Evolutionary conservation across 64 coral and sea anemone genomes (phyloP).

Genomic region (Stichodactyla mertensii): DNA sequence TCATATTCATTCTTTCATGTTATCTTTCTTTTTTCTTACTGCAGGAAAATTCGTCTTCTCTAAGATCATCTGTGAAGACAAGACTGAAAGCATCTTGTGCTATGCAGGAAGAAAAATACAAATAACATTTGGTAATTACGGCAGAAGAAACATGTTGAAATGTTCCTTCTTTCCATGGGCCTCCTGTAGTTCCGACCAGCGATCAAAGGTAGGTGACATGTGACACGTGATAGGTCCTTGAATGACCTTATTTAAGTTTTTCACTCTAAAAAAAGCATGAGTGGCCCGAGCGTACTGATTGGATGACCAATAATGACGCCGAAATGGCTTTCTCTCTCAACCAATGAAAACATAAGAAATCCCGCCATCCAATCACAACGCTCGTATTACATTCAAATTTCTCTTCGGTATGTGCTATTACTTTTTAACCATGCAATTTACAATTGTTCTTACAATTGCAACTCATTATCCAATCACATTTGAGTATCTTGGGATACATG

Average conservation of each 20-base stretch:
- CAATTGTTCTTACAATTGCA: too few species aligned
- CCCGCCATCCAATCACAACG: too few species aligned
- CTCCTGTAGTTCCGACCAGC: conserved; percentile 12
- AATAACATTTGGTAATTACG: conserved; percentile 22
- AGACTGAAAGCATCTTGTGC: conserved; percentile 10
- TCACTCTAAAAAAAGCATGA: too few species aligned
- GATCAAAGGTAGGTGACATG: not conserved
- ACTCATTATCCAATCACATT: too few species aligned
- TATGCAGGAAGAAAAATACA: conserved; percentile 10
- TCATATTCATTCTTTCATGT: not conserved
- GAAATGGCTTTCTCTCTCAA: too few species aligned
- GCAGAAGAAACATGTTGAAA: conserved; percentile 26
- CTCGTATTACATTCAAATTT: too few species aligned
- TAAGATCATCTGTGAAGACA: conserved; percentile 23
- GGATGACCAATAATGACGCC: not conserved
- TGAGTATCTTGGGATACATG: too few species aligned
- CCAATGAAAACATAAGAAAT: too few species aligned
- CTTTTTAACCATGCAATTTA: too few species aligned
- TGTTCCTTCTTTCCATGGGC: conserved; percentile 17
- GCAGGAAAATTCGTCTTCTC: not conserved
- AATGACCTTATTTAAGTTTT: not conserved
- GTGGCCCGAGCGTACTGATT: not conserved
- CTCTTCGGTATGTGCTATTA: too few species aligned
- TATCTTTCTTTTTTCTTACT: not conserved
- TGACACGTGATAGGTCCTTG: not conserved